Base-by-base conservation (phyloP, 2,797 vertebrate species). In the Rhabdophis nuchalis region DNA sequence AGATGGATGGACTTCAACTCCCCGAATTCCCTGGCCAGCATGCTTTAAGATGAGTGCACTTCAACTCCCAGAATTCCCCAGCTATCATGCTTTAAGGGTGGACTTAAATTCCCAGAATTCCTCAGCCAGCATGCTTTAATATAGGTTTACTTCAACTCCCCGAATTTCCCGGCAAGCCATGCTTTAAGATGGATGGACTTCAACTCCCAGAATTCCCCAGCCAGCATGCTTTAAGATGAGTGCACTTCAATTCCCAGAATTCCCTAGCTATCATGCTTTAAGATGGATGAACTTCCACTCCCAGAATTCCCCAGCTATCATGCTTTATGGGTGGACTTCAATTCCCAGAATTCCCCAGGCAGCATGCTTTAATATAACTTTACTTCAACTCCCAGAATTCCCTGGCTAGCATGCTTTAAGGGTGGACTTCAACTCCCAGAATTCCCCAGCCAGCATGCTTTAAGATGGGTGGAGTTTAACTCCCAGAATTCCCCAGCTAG, bases 1-100 rank as follows among this genome's bases (percentile, higher is more conserved):
- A 9, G 6, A 18, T 3, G 1, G 2, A 0, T 9, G 1, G 13
- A 72, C 64, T 20, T 9, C 5, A 3, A 36, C 0, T 72, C n/a
- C 64, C 64, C 20, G 32, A 72, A 72, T 36, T 72, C n/a, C 2
- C 32, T 7, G 36, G 2, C 14, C n/a, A 20, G 6, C 14, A 72
- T 18, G 2, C 64, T 36, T 72, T 36, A 20, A 18, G 6, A 72
- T 36, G 1, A 2, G 5, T 68, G n/a, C n/a, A 32, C 13, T 16
- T 3, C 64, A 3, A 32, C 0, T 68, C n/a, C 14, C 64, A 68
- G n/a, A 68, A 68, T 68, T 32, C n/a, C 64, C 13, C 5, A 32
- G 12, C 29, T 13, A 14, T 1, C 29, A 32, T 16, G 0, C 61
- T 16, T 64, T 58, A 9, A 1, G 2, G 13, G 5, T 7, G 5